Conservation (phyloP, 2,113 vertebrate species). For the Hemiprocne comata region DNA sequence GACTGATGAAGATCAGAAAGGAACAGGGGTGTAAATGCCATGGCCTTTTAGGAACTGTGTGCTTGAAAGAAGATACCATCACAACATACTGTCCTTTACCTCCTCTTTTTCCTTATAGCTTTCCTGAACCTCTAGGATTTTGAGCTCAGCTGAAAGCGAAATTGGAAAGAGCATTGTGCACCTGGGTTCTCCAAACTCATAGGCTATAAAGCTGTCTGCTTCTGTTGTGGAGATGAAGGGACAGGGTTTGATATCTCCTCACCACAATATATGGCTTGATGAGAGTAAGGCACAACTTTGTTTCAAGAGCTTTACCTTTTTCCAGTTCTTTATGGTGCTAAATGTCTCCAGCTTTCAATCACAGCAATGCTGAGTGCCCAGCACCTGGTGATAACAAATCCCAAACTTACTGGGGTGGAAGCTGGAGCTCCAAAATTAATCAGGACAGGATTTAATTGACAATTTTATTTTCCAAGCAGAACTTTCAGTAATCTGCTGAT, state of each 20-base stretch:
- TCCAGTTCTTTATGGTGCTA: neutral
- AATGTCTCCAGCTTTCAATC: neutral
- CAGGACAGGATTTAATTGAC: neutral
- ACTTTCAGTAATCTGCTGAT: neutral
- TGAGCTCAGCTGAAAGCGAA: neutral
- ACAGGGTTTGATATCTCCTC: neutral
- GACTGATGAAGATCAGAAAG: neutral
- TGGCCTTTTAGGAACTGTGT: neutral
- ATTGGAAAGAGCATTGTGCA: neutral
- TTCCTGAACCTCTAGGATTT: neutral
- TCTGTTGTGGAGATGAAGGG: neutral
- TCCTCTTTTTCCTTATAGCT: neutral
- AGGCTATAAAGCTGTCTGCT: neutral
- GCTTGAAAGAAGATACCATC: neutral
- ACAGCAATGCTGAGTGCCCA: neutral
- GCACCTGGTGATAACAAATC: neutral
- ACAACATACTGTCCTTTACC: neutral
- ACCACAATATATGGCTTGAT: neutral
- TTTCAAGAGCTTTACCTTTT: neutral
- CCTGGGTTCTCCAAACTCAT: neutral
- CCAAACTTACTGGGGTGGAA: neutral
- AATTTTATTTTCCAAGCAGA: neutral
- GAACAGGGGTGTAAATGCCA: neutral
- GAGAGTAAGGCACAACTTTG: neutral
- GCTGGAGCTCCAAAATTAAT: neutral